These are phyloP conservation scores for Semnornis frantzii DNA, from an alignment of 2,113 vertebrate genomes.

Conservation along the genomic window DNA sequence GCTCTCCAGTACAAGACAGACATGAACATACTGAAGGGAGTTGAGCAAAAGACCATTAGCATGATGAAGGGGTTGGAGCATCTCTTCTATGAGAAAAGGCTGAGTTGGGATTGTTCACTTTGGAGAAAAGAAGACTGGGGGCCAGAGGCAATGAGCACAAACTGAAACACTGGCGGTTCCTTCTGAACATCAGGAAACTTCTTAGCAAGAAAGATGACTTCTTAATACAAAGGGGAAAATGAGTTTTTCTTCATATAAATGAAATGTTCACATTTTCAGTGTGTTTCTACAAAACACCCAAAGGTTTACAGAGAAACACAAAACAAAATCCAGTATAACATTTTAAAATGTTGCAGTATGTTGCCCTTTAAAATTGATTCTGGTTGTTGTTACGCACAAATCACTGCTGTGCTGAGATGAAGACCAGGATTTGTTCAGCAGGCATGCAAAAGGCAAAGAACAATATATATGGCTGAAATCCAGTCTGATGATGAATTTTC, in stretches of 20 bases:
- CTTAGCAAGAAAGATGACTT: background rate
- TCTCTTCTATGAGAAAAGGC: background rate
- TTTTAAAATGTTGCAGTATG: background rate
- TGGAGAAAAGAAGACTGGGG: background rate
- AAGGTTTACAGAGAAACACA: background rate
- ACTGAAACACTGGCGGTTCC: background rate
- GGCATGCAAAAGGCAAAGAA: background rate
- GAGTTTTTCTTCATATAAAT: background rate
- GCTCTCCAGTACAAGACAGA: background rate
- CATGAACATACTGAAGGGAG: background rate
- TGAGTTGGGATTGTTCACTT: background rate
- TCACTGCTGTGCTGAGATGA: background rate
- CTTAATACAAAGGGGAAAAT: background rate
- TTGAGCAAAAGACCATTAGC: background rate
- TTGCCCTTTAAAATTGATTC: background rate
- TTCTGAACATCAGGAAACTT: background rate
- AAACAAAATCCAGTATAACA: background rate
- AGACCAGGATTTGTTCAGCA: background rate
- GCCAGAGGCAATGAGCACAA: background rate
- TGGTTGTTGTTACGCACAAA: background rate
- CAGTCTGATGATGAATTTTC: background rate
- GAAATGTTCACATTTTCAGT: background rate
- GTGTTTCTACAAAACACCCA: background rate
- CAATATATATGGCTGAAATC: background rate
- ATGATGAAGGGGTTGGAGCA: background rate